Conservation (phyloP, 2,888 invertebrate species). For the Baccha elongata region DNA sequence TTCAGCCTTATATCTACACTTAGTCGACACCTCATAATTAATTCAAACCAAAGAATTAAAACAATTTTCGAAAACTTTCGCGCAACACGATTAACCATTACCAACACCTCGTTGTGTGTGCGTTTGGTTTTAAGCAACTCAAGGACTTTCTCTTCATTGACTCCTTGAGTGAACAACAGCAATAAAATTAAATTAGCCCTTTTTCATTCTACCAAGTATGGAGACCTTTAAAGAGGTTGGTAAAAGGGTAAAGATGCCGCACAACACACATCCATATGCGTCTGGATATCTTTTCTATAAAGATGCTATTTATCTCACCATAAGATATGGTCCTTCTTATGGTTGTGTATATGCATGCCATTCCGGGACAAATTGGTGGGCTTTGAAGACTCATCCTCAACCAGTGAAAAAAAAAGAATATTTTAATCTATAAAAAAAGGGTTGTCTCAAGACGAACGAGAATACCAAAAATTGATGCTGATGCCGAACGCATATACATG, state of each 20-base stretch:
- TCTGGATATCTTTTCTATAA: constrained; percentile 36
- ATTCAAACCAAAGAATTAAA: constrained; percentile 79
- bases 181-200: constrained; percentile 69
- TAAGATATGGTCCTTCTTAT: constrained; percentile 52
- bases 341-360: constrained; percentile 6
- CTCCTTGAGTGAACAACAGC: constrained; percentile 46
- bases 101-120: constrained; percentile 51
- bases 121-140: background rate
- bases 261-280: constrained; percentile 9
- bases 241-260: constrained; percentile 35
- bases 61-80: constrained; percentile 76
- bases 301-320: constrained; percentile 72
- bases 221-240: constrained; percentile 3
- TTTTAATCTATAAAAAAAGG: constrained; percentile 30
- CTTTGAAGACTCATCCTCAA: constrained; percentile 31
- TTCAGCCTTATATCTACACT: background rate
- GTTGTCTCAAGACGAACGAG: constrained; percentile 15
- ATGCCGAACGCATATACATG: constrained; percentile 51
- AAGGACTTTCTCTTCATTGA: background rate
- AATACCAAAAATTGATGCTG: constrained; percentile 40
- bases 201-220: background rate
- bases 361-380: constrained; percentile 66
- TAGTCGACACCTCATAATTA: constrained; percentile 79
- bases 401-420: constrained; percentile 26
- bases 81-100: constrained; percentile 67